Base-by-base conservation (phyloP, 2,888 invertebrate species). In the Clitarchus hookeri region DNA sequence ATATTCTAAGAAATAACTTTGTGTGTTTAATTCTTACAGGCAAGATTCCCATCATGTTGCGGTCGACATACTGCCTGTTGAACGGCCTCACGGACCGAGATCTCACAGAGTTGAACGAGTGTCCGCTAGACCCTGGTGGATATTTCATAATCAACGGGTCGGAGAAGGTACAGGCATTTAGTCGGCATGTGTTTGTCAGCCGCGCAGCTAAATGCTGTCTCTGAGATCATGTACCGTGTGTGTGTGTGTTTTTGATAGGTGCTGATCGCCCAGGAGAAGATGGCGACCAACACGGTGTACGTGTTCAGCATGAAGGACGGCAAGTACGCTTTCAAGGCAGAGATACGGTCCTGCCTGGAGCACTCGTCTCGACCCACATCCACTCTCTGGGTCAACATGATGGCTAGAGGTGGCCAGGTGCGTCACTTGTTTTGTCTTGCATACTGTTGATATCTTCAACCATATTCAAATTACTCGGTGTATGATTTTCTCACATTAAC, bases 81-180 rank as follows among this genome's bases (percentile, higher is more conserved):
- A 82, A 44, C 13, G 82, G 82, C 23, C 93, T 99, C 87, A 97
- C 97, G 48, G 99, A 99, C 95, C 97, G 99, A 94, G 99, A 99
- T 95, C 95, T 99, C 90, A 98, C 99, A 84, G 99, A 99, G 92
- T 95, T 99, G 89, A 99, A 99, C 91, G 99, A 99, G 92, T 99
- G 99, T 90, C 99, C 99, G 0, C 93, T 99, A 84, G 99, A 99
- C 93, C 99, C 99, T 82, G 99, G 99, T 89, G 99, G 99, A 87
- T 99, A 99, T 92, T 99, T 99, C 90, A 98, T 99, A 89, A 99
- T 99, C 88, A 99, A 99, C 91, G 99, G 99, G 1, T 99, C 99
- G 12, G 99, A 99, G 92, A 99, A 99, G 92, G 97, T 93, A 89
- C 85, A 65, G 65, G 0, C n/a, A 6, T 16, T 1, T n/a, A n/a